Base-by-base conservation (phyloP, 1,140 invertebrate species). In the Nylanderia fulva region DNA sequence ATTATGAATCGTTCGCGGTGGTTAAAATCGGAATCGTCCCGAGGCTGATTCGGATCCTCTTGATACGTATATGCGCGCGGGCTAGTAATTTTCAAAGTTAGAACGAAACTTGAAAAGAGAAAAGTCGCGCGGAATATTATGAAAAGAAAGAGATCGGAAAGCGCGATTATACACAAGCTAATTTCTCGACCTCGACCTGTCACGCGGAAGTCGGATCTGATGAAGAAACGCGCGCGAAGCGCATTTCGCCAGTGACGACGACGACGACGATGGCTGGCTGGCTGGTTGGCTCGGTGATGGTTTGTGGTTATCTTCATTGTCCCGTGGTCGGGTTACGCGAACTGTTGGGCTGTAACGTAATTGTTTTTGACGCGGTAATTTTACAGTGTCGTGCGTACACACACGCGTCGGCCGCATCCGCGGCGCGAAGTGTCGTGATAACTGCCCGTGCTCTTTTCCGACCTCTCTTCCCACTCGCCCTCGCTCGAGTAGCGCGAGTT, bases 291-390 rank as follows among this genome's bases (percentile, higher is more conserved):
- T 54, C 15, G 79, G 21, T 13, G 36, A 39, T 42, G 56, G 56
- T 76, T 76, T 63, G 27, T 36, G 66, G 80, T 83, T 61, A 79
- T 88, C 83, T 75, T 90, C 89, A 74, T 90, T 90, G 89, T 90
- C 84, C 9, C 42, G 69, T 42, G 75, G 87, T 29, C 72, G 85
- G 60, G 82, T 83, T 74, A 45, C 83, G 90, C 83, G 90, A 94
- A 87, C 88, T 93, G 89, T 91, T 95, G 85, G 90, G 85, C 91
- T 91, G 93, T 94, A 91, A 92, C 87, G 87, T 94, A 92, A 95
- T 95, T 94, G 93, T 94, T 94, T 94, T 92, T 93, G 94, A 95
- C 94, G 93, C 91, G 85, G 94, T 95, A 95, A 95, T 95, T 95
- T 95, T 95, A 95, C 94, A 94, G 93, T 94, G 94, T 94, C 94